These are phyloP conservation scores for Synanthedon andrenaeformis DNA, from an alignment of 2,888 invertebrate species.

Conservation along the genomic window DNA sequence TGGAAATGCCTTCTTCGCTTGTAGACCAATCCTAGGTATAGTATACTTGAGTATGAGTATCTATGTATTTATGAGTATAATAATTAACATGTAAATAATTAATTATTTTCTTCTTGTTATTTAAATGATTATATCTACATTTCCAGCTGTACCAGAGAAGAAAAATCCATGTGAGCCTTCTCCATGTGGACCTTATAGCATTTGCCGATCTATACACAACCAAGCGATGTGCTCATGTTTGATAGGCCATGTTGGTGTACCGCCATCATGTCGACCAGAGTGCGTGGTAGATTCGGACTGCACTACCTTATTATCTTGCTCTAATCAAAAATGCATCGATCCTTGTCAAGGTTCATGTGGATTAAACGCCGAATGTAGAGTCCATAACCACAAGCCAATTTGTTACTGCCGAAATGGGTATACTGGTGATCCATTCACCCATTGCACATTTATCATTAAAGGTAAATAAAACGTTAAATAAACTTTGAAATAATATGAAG, in stretches of 20 bases:
- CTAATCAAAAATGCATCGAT: conserved; percentile 82
- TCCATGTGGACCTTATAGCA: conserved; percentile 84
- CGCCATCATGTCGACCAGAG: conserved; percentile 84
- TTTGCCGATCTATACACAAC: conserved; percentile 70
- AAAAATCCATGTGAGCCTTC: conserved; percentile 74
- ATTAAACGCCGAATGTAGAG: conserved; percentile 79
- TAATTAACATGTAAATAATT: not conserved
- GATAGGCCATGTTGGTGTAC: conserved; percentile 79
- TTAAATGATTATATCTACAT: no score
- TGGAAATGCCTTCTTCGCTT: conserved; percentile 78
- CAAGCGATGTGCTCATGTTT: conserved; percentile 81
- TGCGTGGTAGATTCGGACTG: conserved; percentile 87
- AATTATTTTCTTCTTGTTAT: not conserved
- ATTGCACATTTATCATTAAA: conserved; percentile 57
- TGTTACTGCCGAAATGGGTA: conserved; percentile 81
- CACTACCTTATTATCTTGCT: conserved; percentile 78
- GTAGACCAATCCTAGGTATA: conserved; percentile 66
- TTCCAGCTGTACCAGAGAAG: conserved; percentile 25
- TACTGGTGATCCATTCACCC: conserved; percentile 85
- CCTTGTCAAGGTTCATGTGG: conserved; percentile 87
- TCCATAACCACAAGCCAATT: conserved; percentile 87
- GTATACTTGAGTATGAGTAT: no score
- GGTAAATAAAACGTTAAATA: conserved; percentile 26
- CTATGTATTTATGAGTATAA: not conserved
- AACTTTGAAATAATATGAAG: not conserved